Conservation (phyloP, 2,888 invertebrate genomes). For the Andrena trimmerana region DNA sequence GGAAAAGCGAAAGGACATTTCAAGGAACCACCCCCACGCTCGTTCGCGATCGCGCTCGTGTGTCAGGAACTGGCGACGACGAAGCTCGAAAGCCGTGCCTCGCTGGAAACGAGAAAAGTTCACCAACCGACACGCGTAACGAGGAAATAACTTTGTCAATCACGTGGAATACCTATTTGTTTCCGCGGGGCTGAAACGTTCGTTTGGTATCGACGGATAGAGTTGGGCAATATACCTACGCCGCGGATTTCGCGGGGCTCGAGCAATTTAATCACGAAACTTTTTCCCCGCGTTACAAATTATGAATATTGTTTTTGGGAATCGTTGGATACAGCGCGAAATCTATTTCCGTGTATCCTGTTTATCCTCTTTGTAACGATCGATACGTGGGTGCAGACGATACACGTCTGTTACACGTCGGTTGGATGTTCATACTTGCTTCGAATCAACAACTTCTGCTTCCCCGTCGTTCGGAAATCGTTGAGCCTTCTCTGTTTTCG, state of each 20-base stretch:
- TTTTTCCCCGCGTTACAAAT: background rate
- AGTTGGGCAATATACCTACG: background rate
- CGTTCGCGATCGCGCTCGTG: background rate
- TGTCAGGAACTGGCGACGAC: background rate
- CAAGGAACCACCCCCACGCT: background rate
- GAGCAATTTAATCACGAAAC: conserved; percentile 27
- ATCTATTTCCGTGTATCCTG: conserved; percentile 1
- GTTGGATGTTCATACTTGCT: background rate
- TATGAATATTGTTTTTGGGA: background rate
- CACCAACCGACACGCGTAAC: background rate
- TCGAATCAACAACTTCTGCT: conserved; percentile 16
- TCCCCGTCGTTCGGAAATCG: conserved; percentile 45
- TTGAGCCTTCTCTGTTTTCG: conserved; percentile 40
- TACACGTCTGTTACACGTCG: background rate
- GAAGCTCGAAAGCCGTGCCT: background rate
- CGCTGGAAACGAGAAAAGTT: background rate
- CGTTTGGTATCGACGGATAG: too few species aligned
- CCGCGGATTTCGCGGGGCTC: background rate
- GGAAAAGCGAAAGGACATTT: conserved; percentile 7
- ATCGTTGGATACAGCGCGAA: background rate
- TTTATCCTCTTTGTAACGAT: background rate
- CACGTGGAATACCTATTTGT: background rate
- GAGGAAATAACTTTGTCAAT: background rate
- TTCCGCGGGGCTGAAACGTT: background rate
- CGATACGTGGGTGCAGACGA: background rate